Conservation (phyloP, 2,797 vertebrate genomes). For the Rhyacichthys aspro region DNA sequence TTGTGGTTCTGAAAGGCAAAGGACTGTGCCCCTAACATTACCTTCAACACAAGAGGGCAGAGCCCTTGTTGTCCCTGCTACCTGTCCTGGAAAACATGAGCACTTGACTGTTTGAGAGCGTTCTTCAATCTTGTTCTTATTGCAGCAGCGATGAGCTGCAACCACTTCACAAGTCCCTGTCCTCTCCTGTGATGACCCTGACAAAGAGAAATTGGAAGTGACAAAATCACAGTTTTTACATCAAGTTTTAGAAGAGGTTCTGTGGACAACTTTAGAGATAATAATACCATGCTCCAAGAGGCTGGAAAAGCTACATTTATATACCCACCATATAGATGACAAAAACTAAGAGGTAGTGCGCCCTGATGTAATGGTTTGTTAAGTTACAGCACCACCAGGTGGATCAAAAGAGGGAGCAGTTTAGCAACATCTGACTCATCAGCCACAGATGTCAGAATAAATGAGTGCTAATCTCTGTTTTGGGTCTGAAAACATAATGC, state of each 20-base stretch:
- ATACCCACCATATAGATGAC: neutral
- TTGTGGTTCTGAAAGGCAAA: constrained; percentile 23
- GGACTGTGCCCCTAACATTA: constrained; percentile 45
- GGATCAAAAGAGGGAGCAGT: constrained; percentile 36
- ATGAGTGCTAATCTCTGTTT: neutral
- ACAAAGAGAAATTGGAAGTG: constrained; percentile 26
- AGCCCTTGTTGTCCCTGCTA: constrained; percentile 91
- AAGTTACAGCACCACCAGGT: constrained; percentile 67
- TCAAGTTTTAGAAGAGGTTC: constrained; percentile 13
- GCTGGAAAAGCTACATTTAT: neutral
- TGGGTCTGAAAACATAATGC: neutral
- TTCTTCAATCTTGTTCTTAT: constrained; percentile 95
- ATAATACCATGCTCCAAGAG: neutral
- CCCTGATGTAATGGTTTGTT: constrained; percentile 18
- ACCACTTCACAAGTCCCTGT: constrained; percentile 95
- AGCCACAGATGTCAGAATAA: neutral
- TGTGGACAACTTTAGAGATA: neutral
- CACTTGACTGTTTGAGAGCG: constrained; percentile 96
- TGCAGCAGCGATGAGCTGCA: constrained; percentile 93
- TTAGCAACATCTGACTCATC: neutral
- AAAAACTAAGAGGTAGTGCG: neutral
- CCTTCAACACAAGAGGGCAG: constrained; percentile 96
- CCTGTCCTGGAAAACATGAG: constrained; percentile 94
- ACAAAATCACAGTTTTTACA: neutral
- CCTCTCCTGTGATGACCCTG: constrained; percentile 87